Evolutionary conservation across 2,888 invertebrate genomes (phyloP).

Genomic region (Catocala sponsa): DNA sequence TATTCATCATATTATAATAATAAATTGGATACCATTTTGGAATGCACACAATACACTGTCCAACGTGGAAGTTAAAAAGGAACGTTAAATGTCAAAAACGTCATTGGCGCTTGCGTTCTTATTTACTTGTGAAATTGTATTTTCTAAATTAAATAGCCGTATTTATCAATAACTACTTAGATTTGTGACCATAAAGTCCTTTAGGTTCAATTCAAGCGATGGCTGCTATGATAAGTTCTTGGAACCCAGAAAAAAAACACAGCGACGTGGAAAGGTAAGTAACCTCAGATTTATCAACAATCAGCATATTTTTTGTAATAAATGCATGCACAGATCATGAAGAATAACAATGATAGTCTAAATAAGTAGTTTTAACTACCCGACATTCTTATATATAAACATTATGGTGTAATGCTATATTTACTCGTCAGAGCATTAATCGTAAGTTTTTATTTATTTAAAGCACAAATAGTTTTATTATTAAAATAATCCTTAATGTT

Average conservation of each 20-base stretch:
- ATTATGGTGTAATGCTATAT: too few species aligned
- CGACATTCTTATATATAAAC: too few species aligned
- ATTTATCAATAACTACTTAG: too few species aligned
- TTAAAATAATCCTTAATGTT: slow-evolving; percentile 21
- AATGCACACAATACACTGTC: not conserved
- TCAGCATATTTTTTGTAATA: not conserved
- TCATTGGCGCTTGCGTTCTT: not conserved
- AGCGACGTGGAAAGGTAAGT: slow-evolving; percentile 89
- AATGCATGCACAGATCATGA: too few species aligned
- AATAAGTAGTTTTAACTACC: too few species aligned
- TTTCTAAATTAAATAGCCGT: too few species aligned
- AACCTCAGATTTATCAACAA: slow-evolving; percentile 4
- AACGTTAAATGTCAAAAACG: not conserved
- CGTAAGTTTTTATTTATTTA: too few species aligned
- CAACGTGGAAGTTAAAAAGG: slow-evolving; percentile 2
- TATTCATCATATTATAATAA: too few species aligned
- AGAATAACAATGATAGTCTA: too few species aligned
- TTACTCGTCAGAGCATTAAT: too few species aligned
- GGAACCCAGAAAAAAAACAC: slow-evolving; percentile 93
- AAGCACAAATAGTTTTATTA: too few species aligned
- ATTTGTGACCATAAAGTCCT: not conserved
- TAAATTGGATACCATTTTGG: too few species aligned
- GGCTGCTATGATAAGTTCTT: slow-evolving; percentile 88
- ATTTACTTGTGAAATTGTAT: not conserved
- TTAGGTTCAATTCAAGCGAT: slow-evolving; percentile 56